phyloP scores from a whole-genome alignment of 2,113 vertebrate species.

The Mus spicilegus region DNA sequence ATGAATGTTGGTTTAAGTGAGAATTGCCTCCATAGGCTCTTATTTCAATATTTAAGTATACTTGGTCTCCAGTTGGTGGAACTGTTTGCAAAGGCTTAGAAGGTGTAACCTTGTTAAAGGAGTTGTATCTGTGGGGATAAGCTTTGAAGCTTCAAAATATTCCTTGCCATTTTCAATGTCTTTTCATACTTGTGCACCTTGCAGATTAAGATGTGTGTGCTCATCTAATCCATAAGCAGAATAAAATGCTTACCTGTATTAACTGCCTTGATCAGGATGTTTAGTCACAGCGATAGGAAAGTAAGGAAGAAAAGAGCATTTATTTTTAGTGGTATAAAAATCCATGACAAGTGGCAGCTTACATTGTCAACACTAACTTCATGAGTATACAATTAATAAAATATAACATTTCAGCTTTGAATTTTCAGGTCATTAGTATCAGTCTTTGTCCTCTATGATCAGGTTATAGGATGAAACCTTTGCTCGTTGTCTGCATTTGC shows the following conservation, averaged over 20 bases:
- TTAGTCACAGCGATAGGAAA: neutral
- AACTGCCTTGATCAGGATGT: neutral
- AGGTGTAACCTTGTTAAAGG: neutral
- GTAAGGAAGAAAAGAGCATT: neutral
- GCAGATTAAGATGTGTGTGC: no score
- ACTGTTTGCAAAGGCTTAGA: neutral
- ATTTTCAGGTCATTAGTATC: neutral
- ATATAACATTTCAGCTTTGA: neutral
- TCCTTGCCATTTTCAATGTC: neutral
- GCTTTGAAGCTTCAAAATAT: neutral
- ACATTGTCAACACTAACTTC: neutral
- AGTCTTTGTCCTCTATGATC: neutral
- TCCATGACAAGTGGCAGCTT: neutral
- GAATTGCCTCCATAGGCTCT: neutral
- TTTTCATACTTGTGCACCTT: neutral
- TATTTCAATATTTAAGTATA: neutral
- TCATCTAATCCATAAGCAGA: neutral
- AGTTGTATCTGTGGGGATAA: neutral
- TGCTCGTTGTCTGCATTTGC: neutral
- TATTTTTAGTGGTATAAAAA: neutral
- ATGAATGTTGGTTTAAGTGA: neutral
- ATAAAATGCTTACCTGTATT: neutral
- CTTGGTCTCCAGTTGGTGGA: neutral
- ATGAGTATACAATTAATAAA: constrained; percentile 17
- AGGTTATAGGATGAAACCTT: neutral